These are phyloP conservation scores for Stegastes partitus DNA, from an alignment of 2,113 vertebrate genomes.

Conservation along the genomic window DNA sequence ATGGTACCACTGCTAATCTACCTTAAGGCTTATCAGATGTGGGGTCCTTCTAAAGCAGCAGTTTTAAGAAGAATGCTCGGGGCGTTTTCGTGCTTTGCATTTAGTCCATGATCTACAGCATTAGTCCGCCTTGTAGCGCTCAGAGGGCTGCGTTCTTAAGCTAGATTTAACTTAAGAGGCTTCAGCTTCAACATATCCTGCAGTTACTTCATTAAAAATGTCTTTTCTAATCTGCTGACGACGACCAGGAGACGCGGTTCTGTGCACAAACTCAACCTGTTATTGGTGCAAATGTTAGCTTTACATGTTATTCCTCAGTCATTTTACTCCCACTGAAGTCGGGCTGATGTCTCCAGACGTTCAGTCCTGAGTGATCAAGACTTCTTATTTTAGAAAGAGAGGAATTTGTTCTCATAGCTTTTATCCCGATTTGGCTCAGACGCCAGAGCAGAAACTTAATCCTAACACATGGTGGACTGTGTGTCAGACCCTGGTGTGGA, in stretches of 20 bases:
- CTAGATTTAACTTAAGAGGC: constrained; percentile 35
- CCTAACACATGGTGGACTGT: constrained; percentile 55
- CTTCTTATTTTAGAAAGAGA: constrained; percentile 53
- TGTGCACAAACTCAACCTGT: background rate
- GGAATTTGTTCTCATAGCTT: constrained; percentile 43
- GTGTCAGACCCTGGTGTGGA: constrained; percentile 60
- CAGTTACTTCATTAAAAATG: constrained; percentile 51
- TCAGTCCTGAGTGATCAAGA: constrained; percentile 22
- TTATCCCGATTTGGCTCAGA: constrained; percentile 33
- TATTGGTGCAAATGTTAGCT: constrained; percentile 6
- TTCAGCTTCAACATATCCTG: constrained; percentile 4
- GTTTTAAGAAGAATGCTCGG: constrained; percentile 5
- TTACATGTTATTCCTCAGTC: constrained; percentile 7
- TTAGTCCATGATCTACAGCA: constrained; percentile 5
- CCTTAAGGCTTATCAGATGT: constrained; percentile 39
- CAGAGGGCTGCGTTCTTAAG: constrained; percentile 29
- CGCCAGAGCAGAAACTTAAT: constrained; percentile 31
- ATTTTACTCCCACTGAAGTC: background rate
- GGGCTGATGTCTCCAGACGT: constrained; percentile 5
- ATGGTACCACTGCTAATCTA: constrained; percentile 33
- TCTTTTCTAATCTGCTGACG: constrained; percentile 47
- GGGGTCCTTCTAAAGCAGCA: constrained; percentile 18
- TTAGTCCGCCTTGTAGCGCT: constrained; percentile 4
- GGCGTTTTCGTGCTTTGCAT: constrained; percentile 7
- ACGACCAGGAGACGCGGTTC: constrained; percentile 17